Base-by-base conservation (phyloP, 1,140 invertebrate species). In the Drosophila obscura region DNA sequence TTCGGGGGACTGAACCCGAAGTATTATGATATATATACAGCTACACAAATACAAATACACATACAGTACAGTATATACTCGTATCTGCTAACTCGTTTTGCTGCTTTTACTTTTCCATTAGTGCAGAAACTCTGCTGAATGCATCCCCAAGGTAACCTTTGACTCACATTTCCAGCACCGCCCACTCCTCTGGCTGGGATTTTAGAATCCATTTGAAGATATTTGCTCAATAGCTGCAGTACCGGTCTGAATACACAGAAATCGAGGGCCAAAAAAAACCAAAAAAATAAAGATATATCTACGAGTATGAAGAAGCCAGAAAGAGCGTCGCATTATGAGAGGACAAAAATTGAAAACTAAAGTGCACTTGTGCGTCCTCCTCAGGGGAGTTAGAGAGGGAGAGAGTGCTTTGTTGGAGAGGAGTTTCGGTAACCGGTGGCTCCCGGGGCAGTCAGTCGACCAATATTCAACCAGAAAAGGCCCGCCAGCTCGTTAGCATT, bases 71-170 rank as follows among this genome's bases (percentile, higher is more conserved):
- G n/a, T n/a, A n/a, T n/a, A 19, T 19, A 19, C 19, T 19, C 19
- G 19, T 61, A 66, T 61, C 74, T 66, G 58, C 52, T 75, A 58
- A 80, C 69, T 77, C 63, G 56, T 65, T 81, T 79, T 65, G 60
- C 79, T 74, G 79, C 79, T 82, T 82, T 82, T 82, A 82, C 79
- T 82, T 82, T 82, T 82, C 79, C 79, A 82, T 82, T 82, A 82
- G 79, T 82, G 73, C 79, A 77, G 65, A 81, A 65, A 82, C 82
- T 81, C 74, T 81, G 73, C 64, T 82, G 73, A 82, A 82, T 82
- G 79, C 79, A 77, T 82, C 79, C 79, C 79, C 68, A 77, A 82
- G 79, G 79, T 82, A 82, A 77, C 79, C 79, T 82, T 77, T 68
- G 72, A 55, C 59, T 73, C 77, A 60, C 64, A 72, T 76, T 81